Percentiles rank a stretch among this genome's conserved stretches.
Conservation (phyloP, 2,888 invertebrate genomes). For the Ennomos fuscantarius region DNA sequence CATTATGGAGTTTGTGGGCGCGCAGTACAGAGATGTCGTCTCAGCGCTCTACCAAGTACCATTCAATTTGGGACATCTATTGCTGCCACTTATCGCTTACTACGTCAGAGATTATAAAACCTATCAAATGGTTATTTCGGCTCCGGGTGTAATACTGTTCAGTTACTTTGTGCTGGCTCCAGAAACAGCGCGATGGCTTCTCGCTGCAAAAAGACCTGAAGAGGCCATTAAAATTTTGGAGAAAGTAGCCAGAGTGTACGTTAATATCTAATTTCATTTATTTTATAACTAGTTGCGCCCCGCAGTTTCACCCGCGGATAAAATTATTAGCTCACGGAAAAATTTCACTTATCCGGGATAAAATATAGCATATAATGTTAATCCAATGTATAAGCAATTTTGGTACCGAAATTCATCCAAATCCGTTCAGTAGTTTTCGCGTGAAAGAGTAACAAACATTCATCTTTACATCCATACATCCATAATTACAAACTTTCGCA, state of each 20-base stretch:
- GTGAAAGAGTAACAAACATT: too few relatives aligned
- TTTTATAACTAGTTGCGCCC: too few relatives aligned
- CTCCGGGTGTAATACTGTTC: constrained; percentile 84
- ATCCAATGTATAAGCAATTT: too few relatives aligned
- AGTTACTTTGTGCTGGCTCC: constrained; percentile 89
- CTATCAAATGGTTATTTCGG: constrained; percentile 87
- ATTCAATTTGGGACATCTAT: constrained; percentile 88
- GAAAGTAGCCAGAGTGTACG: constrained; percentile 85
- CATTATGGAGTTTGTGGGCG: constrained; percentile 88
- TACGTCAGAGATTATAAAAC: constrained; percentile 86
- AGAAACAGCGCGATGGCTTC: constrained; percentile 92
- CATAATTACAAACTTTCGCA: too few relatives aligned
- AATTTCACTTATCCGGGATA: too few relatives aligned
- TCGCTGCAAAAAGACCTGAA: constrained; percentile 88
- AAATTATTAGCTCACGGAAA: too few relatives aligned
- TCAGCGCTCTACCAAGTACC: constrained; percentile 89
- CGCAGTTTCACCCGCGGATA: too few relatives aligned
- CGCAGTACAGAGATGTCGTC: constrained; percentile 80
- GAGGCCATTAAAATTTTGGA: constrained; percentile 87
- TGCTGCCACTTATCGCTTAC: constrained; percentile 86
- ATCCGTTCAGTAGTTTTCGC: too few relatives aligned
- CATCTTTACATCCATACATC: too few relatives aligned
- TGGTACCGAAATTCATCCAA: too few relatives aligned
- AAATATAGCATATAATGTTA: too few relatives aligned
- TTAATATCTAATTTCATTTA: not conserved